phyloP scores from a whole-genome alignment of 2,113 vertebrate genomes.

The Rynchops niger region DNA sequence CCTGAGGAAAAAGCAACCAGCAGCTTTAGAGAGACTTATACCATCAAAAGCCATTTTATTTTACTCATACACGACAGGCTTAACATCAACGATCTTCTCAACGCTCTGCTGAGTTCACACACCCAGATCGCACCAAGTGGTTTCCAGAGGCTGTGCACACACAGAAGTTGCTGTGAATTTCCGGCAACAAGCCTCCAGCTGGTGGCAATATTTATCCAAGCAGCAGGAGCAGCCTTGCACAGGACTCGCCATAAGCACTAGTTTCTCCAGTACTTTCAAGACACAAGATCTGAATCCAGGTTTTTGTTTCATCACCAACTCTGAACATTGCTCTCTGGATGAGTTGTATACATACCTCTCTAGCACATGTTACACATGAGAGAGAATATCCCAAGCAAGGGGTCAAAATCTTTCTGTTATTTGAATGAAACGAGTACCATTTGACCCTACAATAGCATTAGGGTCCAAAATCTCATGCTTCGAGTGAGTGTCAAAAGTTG shows the following conservation, averaged over 20 bases:
- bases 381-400: not conserved
- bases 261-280: not conserved
- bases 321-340: not conserved
- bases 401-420: not conserved
- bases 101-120: not conserved
- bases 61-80: not conserved
- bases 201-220: not conserved
- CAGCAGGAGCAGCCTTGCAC: not conserved
- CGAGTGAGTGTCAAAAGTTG: not conserved
- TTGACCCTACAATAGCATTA: not conserved
- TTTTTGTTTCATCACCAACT: not conserved
- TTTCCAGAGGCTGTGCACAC: not conserved
- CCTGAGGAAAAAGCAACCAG: not conserved
- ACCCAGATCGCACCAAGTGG: not conserved
- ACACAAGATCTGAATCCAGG: not conserved
- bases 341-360: not conserved
- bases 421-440: not conserved
- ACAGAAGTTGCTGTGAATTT: not conserved
- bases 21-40: not conserved
- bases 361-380: not conserved
- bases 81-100: not conserved
- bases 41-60: not conserved
- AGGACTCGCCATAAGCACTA: not conserved
- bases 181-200: not conserved
- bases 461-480: not conserved